phyloP scores from a whole-genome alignment of 2,797 vertebrate species.

The Pseudopleuronectes americanus region DNA sequence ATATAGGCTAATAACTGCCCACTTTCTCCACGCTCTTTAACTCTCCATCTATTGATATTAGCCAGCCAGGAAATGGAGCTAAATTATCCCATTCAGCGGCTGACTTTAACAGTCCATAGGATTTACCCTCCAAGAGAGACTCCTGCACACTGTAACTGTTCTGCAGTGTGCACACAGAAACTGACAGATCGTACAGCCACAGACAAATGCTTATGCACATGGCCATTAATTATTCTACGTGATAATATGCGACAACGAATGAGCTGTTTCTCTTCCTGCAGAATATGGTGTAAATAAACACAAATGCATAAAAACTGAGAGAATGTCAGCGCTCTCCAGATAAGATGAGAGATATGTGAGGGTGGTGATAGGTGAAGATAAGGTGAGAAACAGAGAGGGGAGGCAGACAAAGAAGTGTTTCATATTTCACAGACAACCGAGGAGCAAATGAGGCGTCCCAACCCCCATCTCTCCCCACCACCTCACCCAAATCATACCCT shows the following conservation, averaged over 20 bases:
- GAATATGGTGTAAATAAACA: constrained; percentile 10
- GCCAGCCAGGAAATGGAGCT: constrained; percentile 67
- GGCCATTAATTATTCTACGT: neutral
- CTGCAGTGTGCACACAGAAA: constrained; percentile 5
- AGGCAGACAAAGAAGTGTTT: constrained; percentile 42
- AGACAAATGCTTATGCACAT: constrained; percentile 11
- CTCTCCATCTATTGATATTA: constrained; percentile 73
- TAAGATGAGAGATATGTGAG: constrained; percentile 13
- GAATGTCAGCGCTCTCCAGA: constrained; percentile 5
- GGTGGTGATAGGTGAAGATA: neutral
- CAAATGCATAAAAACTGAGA: constrained; percentile 23
- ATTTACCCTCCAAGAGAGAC: constrained; percentile 57
- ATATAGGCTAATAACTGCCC: constrained; percentile 59
- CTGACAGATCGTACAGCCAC: constrained; percentile 9
- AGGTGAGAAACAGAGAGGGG: neutral
- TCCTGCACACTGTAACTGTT: constrained; percentile 25
- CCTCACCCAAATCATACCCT: constrained; percentile 44
- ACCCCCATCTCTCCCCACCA: constrained; percentile 31
- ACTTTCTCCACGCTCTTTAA: constrained; percentile 69
- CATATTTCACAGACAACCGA: constrained; percentile 34
- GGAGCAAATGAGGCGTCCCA: constrained; percentile 57
- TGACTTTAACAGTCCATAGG: constrained; percentile 66
- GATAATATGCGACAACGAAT: neutral
- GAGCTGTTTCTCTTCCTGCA: neutral
- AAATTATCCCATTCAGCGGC: constrained; percentile 69